Conservation (phyloP, 2,888 invertebrate genomes). For the Tetragonula carbonaria region DNA sequence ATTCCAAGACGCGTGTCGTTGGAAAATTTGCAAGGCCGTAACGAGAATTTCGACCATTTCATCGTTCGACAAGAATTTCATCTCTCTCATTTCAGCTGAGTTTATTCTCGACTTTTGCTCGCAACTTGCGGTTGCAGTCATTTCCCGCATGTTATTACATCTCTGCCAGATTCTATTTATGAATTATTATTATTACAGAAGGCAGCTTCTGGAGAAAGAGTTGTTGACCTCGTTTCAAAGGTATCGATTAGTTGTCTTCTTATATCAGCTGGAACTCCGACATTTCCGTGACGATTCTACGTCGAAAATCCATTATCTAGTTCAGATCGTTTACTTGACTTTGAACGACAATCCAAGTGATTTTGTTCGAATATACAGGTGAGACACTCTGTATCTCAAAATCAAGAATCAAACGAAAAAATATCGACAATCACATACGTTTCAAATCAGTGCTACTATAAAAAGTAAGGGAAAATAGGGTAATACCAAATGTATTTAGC, state of each 20-base stretch:
- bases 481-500: too few relatives aligned
- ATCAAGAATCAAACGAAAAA: not conserved
- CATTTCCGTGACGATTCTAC: not conserved
- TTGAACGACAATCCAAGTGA: not conserved
- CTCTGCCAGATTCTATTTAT: too few relatives aligned
- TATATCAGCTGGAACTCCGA: not conserved
- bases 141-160: not conserved
- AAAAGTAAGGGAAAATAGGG: too few relatives aligned
- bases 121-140: not conserved
- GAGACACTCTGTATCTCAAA: not conserved
- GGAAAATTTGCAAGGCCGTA: constrained; percentile 16
- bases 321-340: not conserved
- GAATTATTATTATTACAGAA: not conserved
- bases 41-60: constrained; percentile 1
- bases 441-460: too few relatives aligned
- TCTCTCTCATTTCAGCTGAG: not conserved
- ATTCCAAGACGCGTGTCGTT: not conserved
- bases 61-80: not conserved
- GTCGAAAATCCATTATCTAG: not conserved
- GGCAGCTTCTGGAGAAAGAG: not conserved
- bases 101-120: too few relatives aligned
- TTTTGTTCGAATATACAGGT: not conserved
- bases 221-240: too few relatives aligned
- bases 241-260: not conserved
- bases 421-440: not conserved